Base-by-base conservation (phyloP, 2,888 invertebrate species). In the Drosophila monieri region DNA sequence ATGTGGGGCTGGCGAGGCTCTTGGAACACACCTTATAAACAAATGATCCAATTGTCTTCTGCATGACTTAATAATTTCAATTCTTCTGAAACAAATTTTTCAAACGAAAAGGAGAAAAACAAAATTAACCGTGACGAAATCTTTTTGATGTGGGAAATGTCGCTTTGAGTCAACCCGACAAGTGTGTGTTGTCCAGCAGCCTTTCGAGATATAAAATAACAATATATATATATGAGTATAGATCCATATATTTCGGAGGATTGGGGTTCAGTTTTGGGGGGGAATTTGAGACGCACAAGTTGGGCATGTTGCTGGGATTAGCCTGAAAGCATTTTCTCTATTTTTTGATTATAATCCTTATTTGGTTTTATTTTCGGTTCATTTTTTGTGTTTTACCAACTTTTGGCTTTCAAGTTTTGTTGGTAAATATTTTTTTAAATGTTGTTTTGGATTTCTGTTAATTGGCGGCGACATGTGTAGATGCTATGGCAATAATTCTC, bases 121-220 rank as follows among this genome's bases (percentile, higher is more conserved):
- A 74, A 83, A 74, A 81, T 77, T 76, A 75, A 76, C 81, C 85
- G 88, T 88, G 88, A 86, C 88, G 88, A 85, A 88, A 88, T 85
- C 85, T 78, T 87, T 83, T 85, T 88, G 86, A 88, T 88, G 85
- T 88, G 88, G 88, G 88, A 88, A 88, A 87, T 78, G 87, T 87
- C 88, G 81, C 84, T 85, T 85, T 84, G 80, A 85, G 85, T 66
- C 73, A 78, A 64, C 72, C 77, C 87, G 85, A 85, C 88, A 88
- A 88, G 88, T 88, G 87, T 85, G 85, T 84, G 39, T 41, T 35
- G 35, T 35, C 85, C 84, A 83, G 77, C 75, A 73, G 66, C 72
- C 37, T 23, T 70, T 60, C 48, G 61, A 66, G 59, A 66, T 74
- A 64, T 69, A 70, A 47, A 70, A 64, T 53, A 66, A 43, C 67